Evolutionary conservation across 2,797 vertebrate genomes (phyloP), one percentile per base, ranked within the genome.

Genomic region (Craterocephalus amniculus): DNA sequence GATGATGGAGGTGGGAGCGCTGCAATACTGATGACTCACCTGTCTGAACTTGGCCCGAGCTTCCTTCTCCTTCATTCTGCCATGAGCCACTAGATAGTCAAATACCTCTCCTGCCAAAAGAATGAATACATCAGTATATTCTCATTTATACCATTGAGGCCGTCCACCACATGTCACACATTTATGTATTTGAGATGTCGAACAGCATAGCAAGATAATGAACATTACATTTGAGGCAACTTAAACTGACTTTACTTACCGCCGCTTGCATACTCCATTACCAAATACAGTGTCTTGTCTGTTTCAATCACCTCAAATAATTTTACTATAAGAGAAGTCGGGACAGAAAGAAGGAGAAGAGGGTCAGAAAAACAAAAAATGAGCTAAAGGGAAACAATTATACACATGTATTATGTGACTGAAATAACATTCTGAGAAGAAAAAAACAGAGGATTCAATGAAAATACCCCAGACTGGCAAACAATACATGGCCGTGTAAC

Each of bases 11-110:
- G 70, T 64, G 63, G 11, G 24, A 81, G 71, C 7, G 13, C 26
- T 31, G 54, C 32, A 4, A 78, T 67, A 55, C 20, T 55, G 83
- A 81, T 88, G 86, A 88, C 96, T 91, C 96, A 98, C 97, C 96
- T 98, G 97, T 94, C 97, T 95, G 94, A 98, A 98, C 94, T 98
- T 98, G 91, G 97, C 95, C 87, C 97, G 95, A 80, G 97, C 97
- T 84, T 98, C 97, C 89, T 98, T 98, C 86, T 98, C 97, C 92
- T 98, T 98, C 97, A 98, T 98, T 90, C 97, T 95, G 91, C 97
- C 97, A 27, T 98, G 97, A 85, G 97, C 97, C 90, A 98, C 97
- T 81, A 98, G 88, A 91, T 98, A 98, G 91, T 98, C 97, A 91
- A 98, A 98, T 43, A 98, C 97, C 88, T 98, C 97, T 68, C 97